Evolutionary conservation across 1,140 invertebrate genomes (phyloP).

Genomic region (Tetragonula clypearis): DNA sequence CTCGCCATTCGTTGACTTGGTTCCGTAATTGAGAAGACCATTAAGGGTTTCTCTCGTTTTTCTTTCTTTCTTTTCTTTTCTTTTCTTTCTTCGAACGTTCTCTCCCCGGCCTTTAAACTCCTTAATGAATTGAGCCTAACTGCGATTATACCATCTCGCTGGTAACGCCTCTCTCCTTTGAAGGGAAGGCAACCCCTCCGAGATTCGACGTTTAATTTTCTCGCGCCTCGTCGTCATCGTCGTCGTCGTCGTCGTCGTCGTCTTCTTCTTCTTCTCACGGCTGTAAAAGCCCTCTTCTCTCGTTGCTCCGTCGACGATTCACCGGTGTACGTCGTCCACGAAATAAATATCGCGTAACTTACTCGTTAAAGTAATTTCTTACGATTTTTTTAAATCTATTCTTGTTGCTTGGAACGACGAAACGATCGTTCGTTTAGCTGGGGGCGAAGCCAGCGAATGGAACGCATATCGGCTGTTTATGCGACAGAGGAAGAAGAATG

Average conservation of each 20-base stretch:
- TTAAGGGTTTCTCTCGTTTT: slow-evolving; percentile 45
- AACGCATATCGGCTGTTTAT: slow-evolving; percentile 29
- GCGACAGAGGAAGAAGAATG: slow-evolving; percentile 48
- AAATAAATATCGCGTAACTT: slow-evolving; percentile 15
- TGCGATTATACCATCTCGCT: slow-evolving; percentile 66
- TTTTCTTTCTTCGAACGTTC: not conserved
- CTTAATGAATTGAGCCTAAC: slow-evolving; percentile 71
- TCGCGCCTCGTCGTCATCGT: slow-evolving; percentile 60
- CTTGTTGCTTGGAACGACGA: not conserved
- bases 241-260: not conserved
- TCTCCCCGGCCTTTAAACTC: slow-evolving; percentile 62
- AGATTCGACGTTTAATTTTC: slow-evolving; percentile 68
- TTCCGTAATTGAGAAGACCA: slow-evolving; percentile 66
- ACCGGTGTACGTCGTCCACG: not conserved
- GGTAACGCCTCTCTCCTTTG: slow-evolving; percentile 59
- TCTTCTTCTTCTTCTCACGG: slow-evolving; percentile 57
- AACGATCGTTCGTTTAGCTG: not conserved
- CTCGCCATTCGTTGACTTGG: slow-evolving; percentile 47
- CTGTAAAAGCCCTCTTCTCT: slow-evolving; percentile 46
- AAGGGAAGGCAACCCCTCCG: slow-evolving; percentile 57
- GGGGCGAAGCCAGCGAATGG: not conserved
- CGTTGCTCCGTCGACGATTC: slow-evolving; percentile 33
- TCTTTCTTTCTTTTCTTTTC: slow-evolving; percentile 1
- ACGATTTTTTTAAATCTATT: not conserved
- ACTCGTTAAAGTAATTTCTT: not conserved